These are phyloP conservation scores for Blennius ocellaris DNA, from an alignment of 2,113 vertebrate species.

Conservation along the genomic window DNA sequence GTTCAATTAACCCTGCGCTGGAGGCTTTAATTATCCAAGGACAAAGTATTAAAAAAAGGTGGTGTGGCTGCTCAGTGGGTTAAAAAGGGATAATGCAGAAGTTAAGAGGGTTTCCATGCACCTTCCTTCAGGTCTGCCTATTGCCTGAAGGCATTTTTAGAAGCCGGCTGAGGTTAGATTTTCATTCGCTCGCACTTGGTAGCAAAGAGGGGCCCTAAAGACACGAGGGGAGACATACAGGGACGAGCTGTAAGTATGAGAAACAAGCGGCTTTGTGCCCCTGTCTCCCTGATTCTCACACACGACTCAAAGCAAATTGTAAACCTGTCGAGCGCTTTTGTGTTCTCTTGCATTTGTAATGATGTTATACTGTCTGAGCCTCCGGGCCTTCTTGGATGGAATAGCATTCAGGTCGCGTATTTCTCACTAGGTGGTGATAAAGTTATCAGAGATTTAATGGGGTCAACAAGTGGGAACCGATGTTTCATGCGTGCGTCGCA, in stretches of 20 bases:
- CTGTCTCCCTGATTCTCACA: neutral
- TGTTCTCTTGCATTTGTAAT: conserved; percentile 56
- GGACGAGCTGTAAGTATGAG: conserved; percentile 33
- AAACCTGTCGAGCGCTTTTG: conserved; percentile 59
- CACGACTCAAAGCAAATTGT: conserved; percentile 31
- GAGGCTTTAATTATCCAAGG: conserved; percentile 74
- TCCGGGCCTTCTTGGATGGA: conserved; percentile 22
- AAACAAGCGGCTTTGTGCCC: conserved; percentile 31
- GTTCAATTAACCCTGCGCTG: conserved; percentile 77
- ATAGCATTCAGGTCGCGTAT: conserved; percentile 38
- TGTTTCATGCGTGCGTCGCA: conserved; percentile 42
- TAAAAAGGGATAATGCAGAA: conserved; percentile 39
- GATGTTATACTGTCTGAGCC: conserved; percentile 26
- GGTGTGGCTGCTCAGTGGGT: conserved; percentile 29
- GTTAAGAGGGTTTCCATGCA: conserved; percentile 42
- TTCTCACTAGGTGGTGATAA: conserved; percentile 42
- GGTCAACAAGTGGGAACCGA: conserved; percentile 44
- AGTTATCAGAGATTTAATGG: conserved; percentile 62
- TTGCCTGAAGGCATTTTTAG: conserved; percentile 47
- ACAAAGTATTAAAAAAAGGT: conserved; percentile 61
- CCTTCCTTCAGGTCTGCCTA: conserved; percentile 28
- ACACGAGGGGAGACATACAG: neutral
- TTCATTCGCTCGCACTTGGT: conserved; percentile 16
- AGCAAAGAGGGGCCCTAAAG: conserved; percentile 1
- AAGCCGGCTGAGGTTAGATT: conserved; percentile 20